phyloP scores from a whole-genome alignment of 2,797 vertebrate genomes.

The Cyclopterus lumpus region DNA sequence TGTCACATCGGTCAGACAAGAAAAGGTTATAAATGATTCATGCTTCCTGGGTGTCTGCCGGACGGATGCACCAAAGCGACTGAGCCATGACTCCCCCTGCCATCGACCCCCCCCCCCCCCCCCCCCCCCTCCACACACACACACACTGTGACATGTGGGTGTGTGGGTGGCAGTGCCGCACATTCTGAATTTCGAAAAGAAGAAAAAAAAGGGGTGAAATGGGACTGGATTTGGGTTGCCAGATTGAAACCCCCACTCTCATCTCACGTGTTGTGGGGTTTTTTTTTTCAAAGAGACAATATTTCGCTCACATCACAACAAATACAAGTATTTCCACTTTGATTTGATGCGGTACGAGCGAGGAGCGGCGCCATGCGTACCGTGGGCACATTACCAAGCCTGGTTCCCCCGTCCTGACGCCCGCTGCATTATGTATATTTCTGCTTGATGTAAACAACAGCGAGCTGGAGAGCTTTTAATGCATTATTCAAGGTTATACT shows the following conservation, averaged over 20 bases:
- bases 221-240: constrained; percentile 57
- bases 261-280: constrained; percentile 60
- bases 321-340: constrained; percentile 56
- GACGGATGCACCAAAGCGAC: constrained; percentile 59
- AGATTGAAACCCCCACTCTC: constrained; percentile 64
- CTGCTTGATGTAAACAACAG: constrained; percentile 69
- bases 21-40: constrained; percentile 79
- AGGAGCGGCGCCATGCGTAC: constrained; percentile 40
- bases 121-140: background rate
- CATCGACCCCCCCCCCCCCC: background rate
- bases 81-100: constrained; percentile 56
- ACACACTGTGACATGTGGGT: constrained; percentile 12
- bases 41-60: constrained; percentile 64
- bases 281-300: constrained; percentile 47
- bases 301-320: constrained; percentile 62
- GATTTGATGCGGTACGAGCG: constrained; percentile 43
- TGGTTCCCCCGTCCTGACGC: constrained; percentile 36
- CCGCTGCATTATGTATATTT: constrained; percentile 69
- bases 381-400: constrained; percentile 44
- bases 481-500: constrained; percentile 70
- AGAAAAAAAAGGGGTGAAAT: constrained; percentile 28
- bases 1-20: constrained; percentile 75
- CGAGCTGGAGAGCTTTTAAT: constrained; percentile 63
- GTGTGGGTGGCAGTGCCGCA: constrained; percentile 56
- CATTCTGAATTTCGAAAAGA: constrained; percentile 72